These are phyloP conservation scores for Ctenoplectra terminalis DNA, from an alignment of 1,140 invertebrate genomes.

Conservation along the genomic window DNA sequence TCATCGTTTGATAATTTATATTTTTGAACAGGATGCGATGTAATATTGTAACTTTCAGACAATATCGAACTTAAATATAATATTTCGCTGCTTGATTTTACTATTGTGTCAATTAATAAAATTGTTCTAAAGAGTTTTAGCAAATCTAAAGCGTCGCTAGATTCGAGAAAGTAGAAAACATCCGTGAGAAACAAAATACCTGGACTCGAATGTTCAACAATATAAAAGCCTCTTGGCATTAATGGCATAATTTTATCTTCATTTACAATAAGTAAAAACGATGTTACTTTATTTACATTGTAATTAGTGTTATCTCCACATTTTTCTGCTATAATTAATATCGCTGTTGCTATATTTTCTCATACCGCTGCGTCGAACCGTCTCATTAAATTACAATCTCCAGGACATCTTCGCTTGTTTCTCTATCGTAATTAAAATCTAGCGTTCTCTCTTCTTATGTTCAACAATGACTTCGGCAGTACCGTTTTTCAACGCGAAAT, in stretches of 20 bases:
- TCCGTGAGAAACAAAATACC: background rate
- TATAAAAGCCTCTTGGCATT: background rate
- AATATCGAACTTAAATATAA: no score
- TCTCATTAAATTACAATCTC: background rate
- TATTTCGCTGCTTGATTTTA: no score
- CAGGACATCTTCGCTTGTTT: background rate
- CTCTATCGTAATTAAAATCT: conserved; percentile 1
- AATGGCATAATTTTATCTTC: background rate
- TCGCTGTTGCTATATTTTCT: background rate
- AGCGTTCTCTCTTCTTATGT: background rate
- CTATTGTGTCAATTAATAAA: no score
- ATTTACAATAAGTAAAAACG: background rate
- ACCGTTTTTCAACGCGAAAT: background rate
- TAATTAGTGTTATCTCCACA: background rate
- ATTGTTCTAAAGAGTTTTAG: no score
- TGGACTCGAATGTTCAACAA: background rate
- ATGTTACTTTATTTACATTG: background rate
- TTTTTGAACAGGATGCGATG: no score
- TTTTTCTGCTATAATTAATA: conserved; percentile 11
- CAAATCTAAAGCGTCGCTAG: background rate
- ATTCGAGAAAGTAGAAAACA: background rate
- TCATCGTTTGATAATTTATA: no score
- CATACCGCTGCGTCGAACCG: background rate
- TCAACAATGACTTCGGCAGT: background rate
- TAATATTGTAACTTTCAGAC: no score